phyloP scores from a whole-genome alignment of 2,797 vertebrate species.

The Artibeus jamaicensis region DNA sequence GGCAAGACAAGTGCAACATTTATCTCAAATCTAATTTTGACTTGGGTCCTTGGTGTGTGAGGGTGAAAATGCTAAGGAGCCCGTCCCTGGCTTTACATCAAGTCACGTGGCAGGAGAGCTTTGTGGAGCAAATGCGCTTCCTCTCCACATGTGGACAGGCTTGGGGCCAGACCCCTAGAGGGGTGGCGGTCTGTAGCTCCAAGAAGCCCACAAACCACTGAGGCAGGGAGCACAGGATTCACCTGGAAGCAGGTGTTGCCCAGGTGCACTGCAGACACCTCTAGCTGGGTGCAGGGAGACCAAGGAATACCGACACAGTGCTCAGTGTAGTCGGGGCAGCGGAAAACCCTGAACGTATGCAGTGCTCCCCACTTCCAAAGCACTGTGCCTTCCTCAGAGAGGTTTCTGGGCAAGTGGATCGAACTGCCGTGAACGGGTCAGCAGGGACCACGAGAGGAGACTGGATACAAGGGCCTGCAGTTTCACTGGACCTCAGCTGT shows the following conservation, averaged over 20 bases:
- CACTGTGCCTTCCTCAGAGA: background rate
- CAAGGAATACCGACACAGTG: background rate
- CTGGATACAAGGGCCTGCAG: accelerated
- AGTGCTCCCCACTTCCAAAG: background rate
- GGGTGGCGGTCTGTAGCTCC: background rate
- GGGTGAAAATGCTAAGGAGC: background rate
- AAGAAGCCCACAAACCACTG: background rate
- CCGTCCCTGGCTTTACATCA: background rate
- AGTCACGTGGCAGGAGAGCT: background rate
- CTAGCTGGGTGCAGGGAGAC: background rate
- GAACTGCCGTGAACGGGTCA: background rate
- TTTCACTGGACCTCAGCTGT: accelerated
- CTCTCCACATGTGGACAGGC: background rate
- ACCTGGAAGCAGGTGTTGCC: too few species aligned
- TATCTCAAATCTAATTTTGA: background rate
- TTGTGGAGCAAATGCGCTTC: background rate
- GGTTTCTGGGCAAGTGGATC: background rate
- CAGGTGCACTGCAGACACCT: background rate
- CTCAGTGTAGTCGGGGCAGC: background rate
- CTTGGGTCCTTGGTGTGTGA: background rate
- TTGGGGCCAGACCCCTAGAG: background rate
- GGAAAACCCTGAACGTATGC: too few species aligned
- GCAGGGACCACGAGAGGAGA: background rate
- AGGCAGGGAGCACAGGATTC: background rate
- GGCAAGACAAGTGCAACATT: background rate